These are phyloP conservation scores for Steatornis caripensis DNA, from an alignment of 2,113 vertebrate species.

Conservation along the genomic window DNA sequence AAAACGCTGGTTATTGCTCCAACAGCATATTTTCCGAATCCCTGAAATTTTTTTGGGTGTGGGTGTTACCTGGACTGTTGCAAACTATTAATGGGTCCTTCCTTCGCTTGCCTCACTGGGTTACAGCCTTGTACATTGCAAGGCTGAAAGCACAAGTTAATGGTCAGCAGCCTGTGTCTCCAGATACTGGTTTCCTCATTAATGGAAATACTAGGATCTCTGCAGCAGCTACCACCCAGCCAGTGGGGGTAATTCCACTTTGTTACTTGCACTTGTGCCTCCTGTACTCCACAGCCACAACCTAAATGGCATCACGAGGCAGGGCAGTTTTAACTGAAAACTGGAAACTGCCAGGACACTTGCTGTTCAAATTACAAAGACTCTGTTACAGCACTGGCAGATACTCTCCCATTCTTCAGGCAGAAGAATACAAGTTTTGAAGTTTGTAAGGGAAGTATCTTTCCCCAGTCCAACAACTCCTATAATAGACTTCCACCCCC, in stretches of 20 bases:
- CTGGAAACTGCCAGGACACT: not conserved
- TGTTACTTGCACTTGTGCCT: not conserved
- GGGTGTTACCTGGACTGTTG: not conserved
- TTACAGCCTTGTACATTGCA: not conserved
- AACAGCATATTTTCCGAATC: not conserved
- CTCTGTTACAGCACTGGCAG: not conserved
- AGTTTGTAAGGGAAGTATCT: not conserved
- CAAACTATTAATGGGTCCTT: not conserved
- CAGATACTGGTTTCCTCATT: not conserved
- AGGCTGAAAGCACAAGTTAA: not conserved
- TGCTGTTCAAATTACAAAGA: not conserved
- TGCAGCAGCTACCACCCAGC: not conserved
- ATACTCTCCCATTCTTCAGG: not conserved
- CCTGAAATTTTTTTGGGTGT: not conserved
- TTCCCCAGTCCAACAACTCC: not conserved
- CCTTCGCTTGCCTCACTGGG: not conserved
- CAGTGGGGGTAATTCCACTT: not conserved
- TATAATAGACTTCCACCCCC: not conserved
- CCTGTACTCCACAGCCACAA: not conserved
- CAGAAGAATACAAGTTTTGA: not conserved
- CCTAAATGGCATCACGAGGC: not conserved
- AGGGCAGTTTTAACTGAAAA: not conserved
- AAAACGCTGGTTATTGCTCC: not conserved
- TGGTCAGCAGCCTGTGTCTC: not conserved
- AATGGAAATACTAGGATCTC: not conserved